Percentiles rank a stretch among this genome's conserved stretches.
phyloP scores from a whole-genome alignment of 2,113 vertebrate species.

The Hystrix cristata region DNA sequence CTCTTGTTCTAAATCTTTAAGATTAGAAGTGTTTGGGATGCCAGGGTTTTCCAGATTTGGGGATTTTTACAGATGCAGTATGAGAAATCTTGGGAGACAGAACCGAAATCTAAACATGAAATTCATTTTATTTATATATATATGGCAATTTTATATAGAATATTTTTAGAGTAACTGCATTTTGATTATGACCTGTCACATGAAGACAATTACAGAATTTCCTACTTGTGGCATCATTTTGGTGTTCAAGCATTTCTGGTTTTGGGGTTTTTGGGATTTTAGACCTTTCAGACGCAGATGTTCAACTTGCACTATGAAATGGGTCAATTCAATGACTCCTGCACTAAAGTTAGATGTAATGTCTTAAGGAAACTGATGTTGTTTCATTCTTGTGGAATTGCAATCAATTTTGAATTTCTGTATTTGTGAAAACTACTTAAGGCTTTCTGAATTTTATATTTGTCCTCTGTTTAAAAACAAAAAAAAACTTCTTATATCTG shows the following conservation, averaged over 20 bases:
- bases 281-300: neutral
- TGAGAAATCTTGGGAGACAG: neutral
- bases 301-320: neutral
- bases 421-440: neutral
- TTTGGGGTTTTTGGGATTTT: neutral
- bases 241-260: neutral
- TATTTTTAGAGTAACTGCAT: neutral
- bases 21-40: neutral
- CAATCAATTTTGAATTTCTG: neutral
- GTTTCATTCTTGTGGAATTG: neutral
- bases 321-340: neutral
- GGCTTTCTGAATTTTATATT: neutral
- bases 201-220: neutral
- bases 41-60: neutral
- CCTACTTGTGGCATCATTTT: neutral
- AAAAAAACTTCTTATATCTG: neutral
- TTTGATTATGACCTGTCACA: neutral
- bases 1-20: neutral
- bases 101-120: neutral
- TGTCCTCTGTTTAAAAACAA: conserved; percentile 39
- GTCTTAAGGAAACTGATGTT: neutral
- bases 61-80: neutral
- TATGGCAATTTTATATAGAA: neutral
- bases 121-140: neutral
- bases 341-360: neutral